Base-by-base conservation (phyloP, 2,797 vertebrate genomes). In the Gobionotothen gibberifrons region DNA sequence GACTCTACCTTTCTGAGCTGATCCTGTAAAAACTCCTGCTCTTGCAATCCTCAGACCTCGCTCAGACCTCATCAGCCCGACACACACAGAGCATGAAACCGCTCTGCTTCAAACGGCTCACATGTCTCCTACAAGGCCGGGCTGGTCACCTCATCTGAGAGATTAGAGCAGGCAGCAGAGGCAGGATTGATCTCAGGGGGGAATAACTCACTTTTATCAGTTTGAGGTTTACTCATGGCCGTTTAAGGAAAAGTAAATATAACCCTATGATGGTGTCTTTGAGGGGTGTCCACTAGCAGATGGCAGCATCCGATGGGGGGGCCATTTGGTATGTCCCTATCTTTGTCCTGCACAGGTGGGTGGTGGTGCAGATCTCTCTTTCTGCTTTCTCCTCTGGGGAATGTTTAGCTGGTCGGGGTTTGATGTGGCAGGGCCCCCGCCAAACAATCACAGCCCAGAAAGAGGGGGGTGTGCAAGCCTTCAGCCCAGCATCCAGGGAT, bases 391-490 rank as follows among this genome's bases (percentile, higher is more conserved):
- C 64, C 83, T 81, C 48, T 58, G 62, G 80, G 76, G 74, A 70
- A 69, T 87, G 46, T 86, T 82, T 67, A 72, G 71, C 76, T 79
- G 75, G 83, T 75, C 11, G 5, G 63, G 69, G 58, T 89, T 86
- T 87, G 85, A 90, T 85, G 64, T 85, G 82, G 84, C 81, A 53
- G 70, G 84, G 62, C 42, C 74, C 53, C 83, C 75, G 81, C 72
- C 69, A 75, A 76, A 85, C 87, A 85, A 92, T 91, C 83, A 83
- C 21, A 72, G 78, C 86, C 85, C 78, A 82, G 69, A 72, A 60
- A 26, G 81, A 39, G 68, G 79, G 69, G 82, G 40, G 83, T 57
- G 60, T 62, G 76, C 44, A 70, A 74, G 69, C 76, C 79, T 81
- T 84, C 70, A 72, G 74, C 75, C 63, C 65, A 78, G 76, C 81